phyloP scores from a whole-genome alignment of 2,797 vertebrate genomes.

The Enteromius argenteus region DNA sequence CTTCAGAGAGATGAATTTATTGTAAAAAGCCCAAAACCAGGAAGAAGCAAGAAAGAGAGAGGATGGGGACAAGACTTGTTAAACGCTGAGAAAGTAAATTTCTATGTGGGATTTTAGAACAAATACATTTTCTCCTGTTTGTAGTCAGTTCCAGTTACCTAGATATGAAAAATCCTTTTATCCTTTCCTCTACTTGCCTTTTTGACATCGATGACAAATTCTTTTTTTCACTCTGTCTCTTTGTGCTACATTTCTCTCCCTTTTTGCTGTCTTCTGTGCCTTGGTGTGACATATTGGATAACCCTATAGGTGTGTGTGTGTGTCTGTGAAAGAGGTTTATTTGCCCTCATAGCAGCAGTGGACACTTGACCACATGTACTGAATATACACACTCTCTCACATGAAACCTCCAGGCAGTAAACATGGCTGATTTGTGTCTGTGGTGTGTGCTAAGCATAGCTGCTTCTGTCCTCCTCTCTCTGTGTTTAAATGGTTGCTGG shows the following conservation, averaged over 20 bases:
- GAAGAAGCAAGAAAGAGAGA: neutral
- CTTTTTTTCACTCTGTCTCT: constrained; percentile 29
- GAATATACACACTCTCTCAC: constrained; percentile 24
- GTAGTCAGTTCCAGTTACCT: constrained; percentile 10
- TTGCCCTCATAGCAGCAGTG: constrained; percentile 29
- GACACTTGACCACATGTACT: constrained; percentile 26
- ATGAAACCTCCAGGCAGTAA: constrained; percentile 21
- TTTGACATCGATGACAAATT: constrained; percentile 4
- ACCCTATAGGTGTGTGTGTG: constrained; percentile 19
- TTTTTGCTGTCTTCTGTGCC: constrained; percentile 47
- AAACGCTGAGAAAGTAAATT: neutral
- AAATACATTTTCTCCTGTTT: constrained; percentile 22
- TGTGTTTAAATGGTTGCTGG: constrained; percentile 32
- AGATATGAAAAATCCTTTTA: neutral
- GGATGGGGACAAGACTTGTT: neutral
- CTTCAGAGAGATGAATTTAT: neutral
- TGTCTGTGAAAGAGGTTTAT: neutral
- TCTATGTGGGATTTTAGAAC: neutral
- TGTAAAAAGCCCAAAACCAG: constrained; percentile 3
- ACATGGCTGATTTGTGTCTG: constrained; percentile 30
- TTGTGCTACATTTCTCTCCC: constrained; percentile 10
- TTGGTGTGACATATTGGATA: constrained; percentile 50
- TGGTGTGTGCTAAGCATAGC: constrained; percentile 32
- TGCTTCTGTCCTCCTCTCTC: constrained; percentile 40
- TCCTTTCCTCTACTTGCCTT: neutral